Base-by-base conservation (phyloP, 2,888 invertebrate genomes). In the Geotrupes spiniger region DNA sequence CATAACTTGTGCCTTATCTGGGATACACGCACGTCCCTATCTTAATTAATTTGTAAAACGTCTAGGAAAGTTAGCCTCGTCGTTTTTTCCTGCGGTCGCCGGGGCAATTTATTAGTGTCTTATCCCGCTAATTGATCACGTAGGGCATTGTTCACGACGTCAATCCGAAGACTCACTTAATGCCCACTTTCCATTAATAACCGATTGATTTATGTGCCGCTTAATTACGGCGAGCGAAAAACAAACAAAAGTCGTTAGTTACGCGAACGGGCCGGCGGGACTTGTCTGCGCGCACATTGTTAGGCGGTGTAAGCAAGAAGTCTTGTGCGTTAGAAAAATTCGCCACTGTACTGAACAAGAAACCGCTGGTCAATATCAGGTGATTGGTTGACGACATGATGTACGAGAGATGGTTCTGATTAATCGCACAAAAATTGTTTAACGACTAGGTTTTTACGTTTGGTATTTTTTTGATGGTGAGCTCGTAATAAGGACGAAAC, bases 141-240 rank as follows among this genome's bases (percentile, higher is more conserved):
- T 16, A 36, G 16, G 14, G 36, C 36, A 16, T 36, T 15, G 16
- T 10, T 36, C 36, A 14, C 14, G 36, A 36, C 14, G 36, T 5
- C 36, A 36, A 36, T 16, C 11, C 8, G 11, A 14, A 11, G 16
- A 36, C 21, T 21, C 6, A 21, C 21, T 21, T 21, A 21, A 21
- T 21, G 21, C 6, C 6, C 21, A 21, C 21, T 21, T 21, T 21
- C 21, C 14, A 36, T 36, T 36, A 15, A 36, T 16, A 36, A 36
- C 36, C 16, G n/a, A 16, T 36, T 36, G 36, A 36, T 36, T 36
- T 36, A 36, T 36, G 36, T 14, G 8, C n/a, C 36, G 11, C 14
- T 36, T 36, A 36, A 36, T 36, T 36, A 36, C 8, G 15, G n/a
- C 36, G 14, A 9, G 14, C 16, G 14, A 14, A 36, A 36, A 36